Conservation (phyloP, 2,797 vertebrate species). For the Chloroceryle inda region DNA sequence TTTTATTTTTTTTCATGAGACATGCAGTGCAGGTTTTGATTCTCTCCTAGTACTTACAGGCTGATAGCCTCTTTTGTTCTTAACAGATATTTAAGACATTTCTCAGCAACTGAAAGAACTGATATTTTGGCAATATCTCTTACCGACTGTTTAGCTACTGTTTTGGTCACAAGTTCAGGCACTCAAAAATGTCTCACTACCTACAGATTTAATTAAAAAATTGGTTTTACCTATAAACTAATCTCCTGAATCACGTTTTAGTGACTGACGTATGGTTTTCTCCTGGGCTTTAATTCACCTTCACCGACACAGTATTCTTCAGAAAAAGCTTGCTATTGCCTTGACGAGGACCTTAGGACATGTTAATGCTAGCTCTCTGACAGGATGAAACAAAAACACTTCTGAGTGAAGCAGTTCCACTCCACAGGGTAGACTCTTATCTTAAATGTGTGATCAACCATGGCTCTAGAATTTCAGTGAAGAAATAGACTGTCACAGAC, state of each 20-base stretch:
- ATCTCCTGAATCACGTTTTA: not conserved
- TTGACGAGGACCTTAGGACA: constrained; percentile 27
- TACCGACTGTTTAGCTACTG: not conserved
- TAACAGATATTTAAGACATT: not conserved
- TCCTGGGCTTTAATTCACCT: not conserved
- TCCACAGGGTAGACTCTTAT: constrained; percentile 35
- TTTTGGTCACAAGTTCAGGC: not conserved
- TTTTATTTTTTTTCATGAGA: not conserved
- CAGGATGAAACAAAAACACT: constrained; percentile 53
- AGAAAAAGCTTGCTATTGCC: constrained; percentile 1
- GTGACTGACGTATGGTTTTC: not conserved
- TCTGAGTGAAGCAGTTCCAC: constrained; percentile 47
- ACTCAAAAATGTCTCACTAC: not conserved
- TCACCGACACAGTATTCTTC: not conserved
- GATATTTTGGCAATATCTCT: not conserved
- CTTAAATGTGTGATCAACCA: constrained; percentile 40
- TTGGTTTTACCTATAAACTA: not conserved
- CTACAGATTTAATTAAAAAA: not conserved
- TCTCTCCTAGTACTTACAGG: not conserved
- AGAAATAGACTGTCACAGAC: not conserved
- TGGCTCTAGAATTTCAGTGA: constrained; percentile 57
- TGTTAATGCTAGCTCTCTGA: constrained; percentile 20
- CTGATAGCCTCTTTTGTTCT: not conserved
- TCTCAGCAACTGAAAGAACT: not conserved
- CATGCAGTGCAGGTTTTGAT: not conserved